A percentile compares a stretch with the other conserved stretches of the same genome.
Evolutionary conservation across 2,797 vertebrate species (phyloP).

Genomic region (Sardinella longiceps): DNA sequence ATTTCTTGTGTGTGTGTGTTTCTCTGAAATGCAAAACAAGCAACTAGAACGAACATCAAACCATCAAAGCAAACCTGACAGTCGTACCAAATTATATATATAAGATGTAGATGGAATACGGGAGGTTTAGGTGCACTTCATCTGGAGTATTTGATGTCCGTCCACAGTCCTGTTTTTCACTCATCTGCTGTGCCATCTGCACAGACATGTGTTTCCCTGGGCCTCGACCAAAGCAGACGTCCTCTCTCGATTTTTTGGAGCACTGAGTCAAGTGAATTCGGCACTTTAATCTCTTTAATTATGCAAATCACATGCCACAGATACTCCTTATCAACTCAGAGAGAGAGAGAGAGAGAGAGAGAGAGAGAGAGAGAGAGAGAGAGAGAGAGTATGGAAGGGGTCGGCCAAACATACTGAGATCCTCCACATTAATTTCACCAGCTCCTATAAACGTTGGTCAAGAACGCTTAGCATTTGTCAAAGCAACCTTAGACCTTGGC

Average conservation of each 20-base stretch:
- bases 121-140: slow-evolving; percentile 31
- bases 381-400: slow-evolving; percentile 48
- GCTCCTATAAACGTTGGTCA: slow-evolving; percentile 17
- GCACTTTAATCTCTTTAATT: slow-evolving; percentile 76
- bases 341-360: slow-evolving; percentile 46
- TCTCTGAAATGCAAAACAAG: not conserved
- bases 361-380: slow-evolving; percentile 49
- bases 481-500: slow-evolving; percentile 22
- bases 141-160: slow-evolving; percentile 30
- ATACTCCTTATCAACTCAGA: slow-evolving; percentile 65
- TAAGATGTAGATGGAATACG: slow-evolving; percentile 3
- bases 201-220: slow-evolving; percentile 62
- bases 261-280: slow-evolving; percentile 65
- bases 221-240: slow-evolving; percentile 65
- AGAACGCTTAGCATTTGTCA: slow-evolving; percentile 26
- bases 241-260: slow-evolving; percentile 59
- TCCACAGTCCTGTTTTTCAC: slow-evolving; percentile 50
- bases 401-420: slow-evolving; percentile 49
- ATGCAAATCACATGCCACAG: slow-evolving; percentile 73
- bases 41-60: not conserved
- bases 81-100: slow-evolving; percentile 40
- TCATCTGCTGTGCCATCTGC: slow-evolving; percentile 63
- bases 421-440: slow-evolving; percentile 28
- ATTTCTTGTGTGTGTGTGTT: not conserved
- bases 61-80: not conserved